A percentile compares a stretch with the other conserved stretches of the same genome.
Evolutionary conservation across 2,888 invertebrate genomes (phyloP).

Genomic region (Plebejus argus): DNA sequence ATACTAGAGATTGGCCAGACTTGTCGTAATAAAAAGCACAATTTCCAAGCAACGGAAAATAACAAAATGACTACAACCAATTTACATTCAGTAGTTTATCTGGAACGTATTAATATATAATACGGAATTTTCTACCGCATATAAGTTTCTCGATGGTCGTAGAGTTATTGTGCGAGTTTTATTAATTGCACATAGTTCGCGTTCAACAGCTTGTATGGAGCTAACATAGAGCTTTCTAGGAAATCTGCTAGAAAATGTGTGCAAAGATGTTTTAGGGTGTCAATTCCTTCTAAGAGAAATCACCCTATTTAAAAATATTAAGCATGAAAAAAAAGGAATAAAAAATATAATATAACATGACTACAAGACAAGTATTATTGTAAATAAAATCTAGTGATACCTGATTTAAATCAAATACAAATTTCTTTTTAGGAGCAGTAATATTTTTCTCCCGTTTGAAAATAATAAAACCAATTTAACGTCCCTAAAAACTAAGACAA

Average conservation of each 20-base stretch:
- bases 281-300: background rate
- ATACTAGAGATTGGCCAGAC: no score
- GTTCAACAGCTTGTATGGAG: conserved; percentile 34
- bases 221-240: conserved; percentile 45
- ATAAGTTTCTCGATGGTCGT: conserved; percentile 45
- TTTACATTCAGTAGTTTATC: background rate
- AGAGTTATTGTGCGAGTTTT: conserved; percentile 51
- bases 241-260: background rate
- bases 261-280: background rate
- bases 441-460: no score
- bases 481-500: no score
- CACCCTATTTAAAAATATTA: no score
- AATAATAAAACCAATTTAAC: background rate
- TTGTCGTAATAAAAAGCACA: background rate
- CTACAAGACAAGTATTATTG: no score
- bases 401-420: no score
- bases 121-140: conserved; percentile 37
- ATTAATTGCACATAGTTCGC: conserved; percentile 50
- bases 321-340: no score
- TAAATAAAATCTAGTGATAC: no score
- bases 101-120: background rate
- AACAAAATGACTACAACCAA: background rate
- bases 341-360: no score
- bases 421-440: no score
- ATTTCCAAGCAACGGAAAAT: background rate